Evolutionary conservation across 2,113 vertebrate species (phyloP), one percentile per base, ranked within the genome.

Genomic region (Antechinus flavipes): DNA sequence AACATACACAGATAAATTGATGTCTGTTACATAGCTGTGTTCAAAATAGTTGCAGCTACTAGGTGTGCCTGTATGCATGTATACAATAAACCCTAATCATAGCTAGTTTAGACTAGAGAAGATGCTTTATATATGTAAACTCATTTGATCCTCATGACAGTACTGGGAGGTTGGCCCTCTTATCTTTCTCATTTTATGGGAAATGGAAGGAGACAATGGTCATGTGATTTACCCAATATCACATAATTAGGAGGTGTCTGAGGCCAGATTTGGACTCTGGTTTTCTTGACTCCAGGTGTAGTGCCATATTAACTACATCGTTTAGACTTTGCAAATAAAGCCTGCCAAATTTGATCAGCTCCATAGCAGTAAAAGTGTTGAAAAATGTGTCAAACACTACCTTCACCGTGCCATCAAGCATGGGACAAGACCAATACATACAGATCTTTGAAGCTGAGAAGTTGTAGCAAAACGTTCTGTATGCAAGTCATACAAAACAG

Each of bases 371-470:
- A 58, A 61, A 61, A 35, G 11, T 30, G 10, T 61, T 61, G 27
- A 26, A 30, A 0, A 58, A 25, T 58, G 26, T 61, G 11, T 30
- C 58, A 27, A 61, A 61, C 58, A 30, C 27, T 54, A 2, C 12
- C 58, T 61, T 30, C 10, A 35, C 30, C 35, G 30, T 16, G 61
- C 14, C 30, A 35, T 35, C 30, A 35, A 12, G 61, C 30, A 35
- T 3, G 30, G 11, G 30, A 35, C 61, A 68, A 92, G 68, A 90
- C 10, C 89, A 84, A 53, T 54, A 26, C 26, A 89, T 68, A 54
- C n/a, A 92, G 25, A 12, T 91, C 96, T 95, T 95, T 94, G 94
- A 92, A 94, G 91, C 68, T 54, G 90, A 14, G 1, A 89, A 90
- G 89, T 84, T 92, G 53, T 92, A 46, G 84, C 54, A 25, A 58